Evolutionary conservation across 2,797 vertebrate species (phyloP), one percentile per base, ranked within the genome.

Genomic region (Poeciliopsis presidionis): DNA sequence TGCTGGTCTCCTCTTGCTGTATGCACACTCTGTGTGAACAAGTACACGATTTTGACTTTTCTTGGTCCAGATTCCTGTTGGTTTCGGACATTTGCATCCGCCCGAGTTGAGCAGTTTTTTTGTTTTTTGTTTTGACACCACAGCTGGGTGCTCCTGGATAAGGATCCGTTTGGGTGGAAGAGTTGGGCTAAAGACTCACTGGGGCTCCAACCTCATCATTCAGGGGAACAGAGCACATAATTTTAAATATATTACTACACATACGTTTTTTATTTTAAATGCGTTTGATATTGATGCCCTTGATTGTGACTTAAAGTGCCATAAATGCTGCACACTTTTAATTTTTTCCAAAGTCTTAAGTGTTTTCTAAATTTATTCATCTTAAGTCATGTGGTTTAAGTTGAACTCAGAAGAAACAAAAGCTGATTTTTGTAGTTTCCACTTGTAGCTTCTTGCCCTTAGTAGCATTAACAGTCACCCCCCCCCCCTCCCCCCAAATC

Each of bases 121-220:
- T 77, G 33, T 77, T 85, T 65, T 78, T 73, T n/a, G n/a, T n/a
- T 85, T 72, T 63, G n/a, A 70, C 72, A 72, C 75, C 84, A 81
- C 86, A 83, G 82, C 87, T 89, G 84, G 86, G 77, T 84, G 72
- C 76, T 81, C 55, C 77, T 86, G 73, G 76, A 46, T 72, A 73
- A 86, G 49, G 80, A 78, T 87, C 65, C 84, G 13, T 85, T 83
- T 81, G 78, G 77, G 61, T 81, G 83, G 63, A 51, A 70, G 33
- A 72, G 81, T 75, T 61, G 59, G n/a, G 45, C 61, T 39, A 30
- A 36, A 25, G 33, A 65, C 61, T 39, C 7, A 0, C 76, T 73
- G 65, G 72, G 73, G 73, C 73, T 76, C 45, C 61, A 73, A 70
- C 79, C 55, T 74, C 43, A 76, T 80, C 76, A 77, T 81, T 72